Conservation (phyloP, 1,140 invertebrate species). For the Aphaenogaster floridana region DNA sequence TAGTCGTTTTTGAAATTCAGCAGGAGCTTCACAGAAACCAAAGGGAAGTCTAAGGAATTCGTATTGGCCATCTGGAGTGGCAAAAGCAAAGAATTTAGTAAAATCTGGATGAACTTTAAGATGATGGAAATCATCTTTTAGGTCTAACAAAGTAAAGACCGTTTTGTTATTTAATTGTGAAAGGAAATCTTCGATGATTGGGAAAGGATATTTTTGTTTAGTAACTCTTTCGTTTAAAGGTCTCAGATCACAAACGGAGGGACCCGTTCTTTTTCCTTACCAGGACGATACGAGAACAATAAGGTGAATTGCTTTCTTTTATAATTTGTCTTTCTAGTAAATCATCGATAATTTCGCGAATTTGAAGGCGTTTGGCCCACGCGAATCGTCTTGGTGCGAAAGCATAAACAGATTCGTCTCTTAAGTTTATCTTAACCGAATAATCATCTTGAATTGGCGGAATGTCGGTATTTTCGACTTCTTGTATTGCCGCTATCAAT, state of each 20-base stretch:
- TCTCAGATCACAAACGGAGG: not conserved
- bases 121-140: not conserved
- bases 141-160: not conserved
- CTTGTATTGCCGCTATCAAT: too few relatives aligned
- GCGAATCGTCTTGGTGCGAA: not conserved
- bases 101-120: not conserved
- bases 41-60: not conserved
- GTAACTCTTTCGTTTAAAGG: accelerated
- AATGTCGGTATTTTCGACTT: not conserved
- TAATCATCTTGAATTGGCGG: not conserved
- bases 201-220: not conserved
- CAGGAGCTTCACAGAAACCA: not conserved
- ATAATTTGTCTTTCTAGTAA: not conserved
- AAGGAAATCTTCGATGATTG: not conserved
- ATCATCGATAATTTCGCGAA: not conserved
- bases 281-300: not conserved
- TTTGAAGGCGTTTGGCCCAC: not conserved
- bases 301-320: not conserved
- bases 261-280: not conserved
- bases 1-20: not conserved
- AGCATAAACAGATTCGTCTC: not conserved
- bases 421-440: not conserved
- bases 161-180: not conserved
- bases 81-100: not conserved
- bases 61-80: not conserved